Conservation (phyloP, 2,888 invertebrate species). For the Agrochola lychnidis region DNA sequence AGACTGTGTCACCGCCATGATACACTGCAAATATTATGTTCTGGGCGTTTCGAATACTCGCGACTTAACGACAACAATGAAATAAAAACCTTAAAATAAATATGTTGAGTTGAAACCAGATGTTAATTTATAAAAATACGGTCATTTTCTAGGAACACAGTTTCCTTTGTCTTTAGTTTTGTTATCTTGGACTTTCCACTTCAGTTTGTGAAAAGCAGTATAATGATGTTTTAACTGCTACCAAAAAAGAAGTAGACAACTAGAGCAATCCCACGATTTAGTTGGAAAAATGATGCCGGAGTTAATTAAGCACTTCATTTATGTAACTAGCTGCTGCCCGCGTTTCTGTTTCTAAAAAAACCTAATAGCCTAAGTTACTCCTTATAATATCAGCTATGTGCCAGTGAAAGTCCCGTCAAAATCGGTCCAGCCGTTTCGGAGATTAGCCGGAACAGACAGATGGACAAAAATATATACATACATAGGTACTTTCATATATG, state of each 20-base stretch:
- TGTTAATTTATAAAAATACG: background rate
- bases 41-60: background rate
- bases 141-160: background rate
- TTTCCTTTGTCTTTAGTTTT: background rate
- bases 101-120: background rate
- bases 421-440: too few species aligned
- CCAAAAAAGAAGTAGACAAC: background rate
- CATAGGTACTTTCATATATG: too few species aligned
- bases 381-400: too few species aligned
- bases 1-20: conserved; percentile 36
- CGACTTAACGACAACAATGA: background rate
- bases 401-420: too few species aligned
- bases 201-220: background rate
- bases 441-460: too few species aligned
- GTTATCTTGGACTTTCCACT: background rate
- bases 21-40: conserved; percentile 23
- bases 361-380: too few species aligned
- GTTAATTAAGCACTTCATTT: background rate
- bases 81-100: background rate
- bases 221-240: background rate
- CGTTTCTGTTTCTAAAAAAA: too few species aligned
- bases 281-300: background rate
- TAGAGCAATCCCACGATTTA: background rate
- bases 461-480: too few species aligned
- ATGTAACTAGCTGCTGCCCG: background rate